Conservation (phyloP, 1,140 invertebrate genomes). For the Macrostomum lignano region DNA sequence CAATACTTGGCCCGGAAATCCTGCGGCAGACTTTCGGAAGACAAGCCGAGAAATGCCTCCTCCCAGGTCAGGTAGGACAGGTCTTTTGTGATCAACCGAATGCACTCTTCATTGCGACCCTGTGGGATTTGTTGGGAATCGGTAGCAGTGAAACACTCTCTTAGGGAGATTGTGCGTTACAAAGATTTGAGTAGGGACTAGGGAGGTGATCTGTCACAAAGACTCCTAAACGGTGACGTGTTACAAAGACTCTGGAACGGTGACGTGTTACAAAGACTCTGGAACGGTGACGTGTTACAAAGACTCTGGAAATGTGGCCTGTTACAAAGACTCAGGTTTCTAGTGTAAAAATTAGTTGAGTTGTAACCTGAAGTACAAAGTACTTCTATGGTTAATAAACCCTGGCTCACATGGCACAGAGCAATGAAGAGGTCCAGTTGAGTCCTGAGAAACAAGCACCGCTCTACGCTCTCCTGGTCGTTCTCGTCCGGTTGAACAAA, state of each 20-base stretch:
- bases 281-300: no score
- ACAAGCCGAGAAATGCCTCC: slow-evolving; percentile 19
- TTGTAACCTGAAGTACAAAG: neutral
- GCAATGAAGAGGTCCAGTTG: slow-evolving; percentile 2
- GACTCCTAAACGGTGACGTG: no score
- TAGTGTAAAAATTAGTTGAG: no score
- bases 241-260: no score
- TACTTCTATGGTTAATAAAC: neutral
- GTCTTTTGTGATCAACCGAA: slow-evolving; percentile 19
- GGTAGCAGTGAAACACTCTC: no score
- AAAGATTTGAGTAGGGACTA: no score
- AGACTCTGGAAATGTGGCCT: no score
- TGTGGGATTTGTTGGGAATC: no score
- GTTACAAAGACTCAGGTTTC: no score
- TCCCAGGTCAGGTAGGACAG: slow-evolving; percentile 22
- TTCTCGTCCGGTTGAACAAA: slow-evolving; percentile 12
- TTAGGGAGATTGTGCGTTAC: no score
- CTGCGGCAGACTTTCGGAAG: slow-evolving; percentile 15
- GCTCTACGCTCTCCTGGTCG: neutral
- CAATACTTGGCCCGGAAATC: slow-evolving; percentile 21
- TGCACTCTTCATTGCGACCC: slow-evolving; percentile 21
- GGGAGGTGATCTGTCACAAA: no score
- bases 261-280: no score
- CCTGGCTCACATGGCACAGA: neutral
- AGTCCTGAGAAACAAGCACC: neutral